Evolutionary conservation across 1,140 invertebrate genomes (phyloP).

Genomic region (Drosophila pandora): DNA sequence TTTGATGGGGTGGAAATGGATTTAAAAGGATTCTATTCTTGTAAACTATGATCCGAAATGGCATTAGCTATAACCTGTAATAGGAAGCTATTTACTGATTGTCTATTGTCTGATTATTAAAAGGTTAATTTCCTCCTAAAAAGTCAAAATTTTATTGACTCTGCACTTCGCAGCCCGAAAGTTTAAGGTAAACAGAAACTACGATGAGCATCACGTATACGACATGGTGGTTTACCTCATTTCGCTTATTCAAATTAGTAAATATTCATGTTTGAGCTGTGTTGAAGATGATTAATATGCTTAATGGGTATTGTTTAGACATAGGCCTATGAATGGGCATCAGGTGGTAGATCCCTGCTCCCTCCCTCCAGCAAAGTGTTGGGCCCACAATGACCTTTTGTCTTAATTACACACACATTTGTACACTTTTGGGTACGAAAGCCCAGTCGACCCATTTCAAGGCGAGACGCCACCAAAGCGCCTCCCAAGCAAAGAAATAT

Average conservation of each 20-base stretch:
- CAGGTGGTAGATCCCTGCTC: slow-evolving; percentile 20
- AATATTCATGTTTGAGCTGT: slow-evolving; percentile 9
- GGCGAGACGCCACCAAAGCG: slow-evolving; percentile 31
- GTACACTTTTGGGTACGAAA: neutral
- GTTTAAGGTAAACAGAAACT: slow-evolving; percentile 19
- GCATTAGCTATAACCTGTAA: neutral
- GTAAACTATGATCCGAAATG: neutral
- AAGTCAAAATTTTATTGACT: neutral
- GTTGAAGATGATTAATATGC: slow-evolving; percentile 46
- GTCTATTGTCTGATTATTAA: neutral
- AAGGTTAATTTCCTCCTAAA: neutral
- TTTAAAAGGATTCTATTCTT: slow-evolving; percentile 3
- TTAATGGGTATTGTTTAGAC: slow-evolving; percentile 26
- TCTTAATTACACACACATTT: slow-evolving; percentile 38
- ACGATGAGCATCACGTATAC: slow-evolving; percentile 24
- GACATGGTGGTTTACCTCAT: slow-evolving; percentile 10
- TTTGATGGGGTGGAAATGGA: slow-evolving; percentile 22
- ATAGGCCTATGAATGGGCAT: slow-evolving; percentile 19
- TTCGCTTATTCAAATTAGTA: slow-evolving; percentile 27
- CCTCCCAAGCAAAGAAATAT: slow-evolving; percentile 45
- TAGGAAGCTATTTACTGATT: too few species aligned
- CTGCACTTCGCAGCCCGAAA: neutral
- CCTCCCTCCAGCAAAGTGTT: neutral
- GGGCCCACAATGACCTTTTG: slow-evolving; percentile 34
- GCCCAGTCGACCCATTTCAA: slow-evolving; percentile 39